These are phyloP conservation scores for Sarcophaga caerulescens DNA, from an alignment of 2,888 invertebrate genomes.

Conservation along the genomic window DNA sequence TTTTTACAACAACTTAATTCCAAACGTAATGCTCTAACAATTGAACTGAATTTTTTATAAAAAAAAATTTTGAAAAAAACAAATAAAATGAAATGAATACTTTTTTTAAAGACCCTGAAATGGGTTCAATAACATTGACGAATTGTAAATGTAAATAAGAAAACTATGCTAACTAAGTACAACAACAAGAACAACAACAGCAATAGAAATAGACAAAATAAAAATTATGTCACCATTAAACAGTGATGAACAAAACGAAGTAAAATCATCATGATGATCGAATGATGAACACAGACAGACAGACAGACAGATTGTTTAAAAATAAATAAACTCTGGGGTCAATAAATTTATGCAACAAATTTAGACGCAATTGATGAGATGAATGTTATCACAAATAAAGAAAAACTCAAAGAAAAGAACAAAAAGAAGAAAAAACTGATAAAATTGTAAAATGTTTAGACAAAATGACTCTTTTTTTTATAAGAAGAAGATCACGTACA, in stretches of 20 bases:
- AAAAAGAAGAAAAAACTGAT: not conserved
- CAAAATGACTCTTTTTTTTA: slow-evolving; percentile 16
- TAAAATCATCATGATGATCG: not conserved
- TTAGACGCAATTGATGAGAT: not conserved
- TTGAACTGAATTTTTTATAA: not conserved
- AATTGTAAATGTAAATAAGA: slow-evolving; percentile 11
- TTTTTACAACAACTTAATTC: not conserved
- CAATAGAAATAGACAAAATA: not conserved
- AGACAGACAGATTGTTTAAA: slow-evolving; percentile 33
- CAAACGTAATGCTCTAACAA: not conserved
- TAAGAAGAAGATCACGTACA: slow-evolving; percentile 28
- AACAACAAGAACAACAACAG: not conserved
- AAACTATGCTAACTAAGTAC: not conserved
- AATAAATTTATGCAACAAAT: slow-evolving; percentile 60
- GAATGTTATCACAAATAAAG: no score
- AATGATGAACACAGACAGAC: not conserved
- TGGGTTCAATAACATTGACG: slow-evolving; percentile 13
- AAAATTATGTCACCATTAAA: slow-evolving; percentile 16
- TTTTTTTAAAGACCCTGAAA: not conserved
- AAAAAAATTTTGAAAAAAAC: not conserved
- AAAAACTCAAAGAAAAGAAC: not conserved
- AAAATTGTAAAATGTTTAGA: slow-evolving; percentile 27
- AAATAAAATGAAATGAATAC: not conserved
- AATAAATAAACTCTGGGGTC: slow-evolving; percentile 57
- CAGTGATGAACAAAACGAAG: slow-evolving; percentile 3